A percentile compares a stretch with the other conserved stretches of the same genome.
Evolutionary conservation across 2,797 vertebrate species (phyloP).

Genomic region (Enteromius thamalakanensis): DNA sequence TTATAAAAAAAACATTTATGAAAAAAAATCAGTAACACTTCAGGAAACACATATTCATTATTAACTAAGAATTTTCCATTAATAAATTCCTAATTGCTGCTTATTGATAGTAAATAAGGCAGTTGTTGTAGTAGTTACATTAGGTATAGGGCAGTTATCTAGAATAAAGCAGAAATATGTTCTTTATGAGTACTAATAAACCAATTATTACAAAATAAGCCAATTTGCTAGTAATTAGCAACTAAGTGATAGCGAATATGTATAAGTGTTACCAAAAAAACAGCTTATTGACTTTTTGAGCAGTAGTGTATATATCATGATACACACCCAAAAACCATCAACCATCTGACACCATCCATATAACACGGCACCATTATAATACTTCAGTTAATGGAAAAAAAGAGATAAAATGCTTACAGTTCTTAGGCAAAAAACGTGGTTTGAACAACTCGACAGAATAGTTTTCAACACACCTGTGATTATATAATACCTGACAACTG

Average conservation of each 20-base stretch:
- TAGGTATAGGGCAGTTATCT: not conserved
- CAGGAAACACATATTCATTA: not conserved
- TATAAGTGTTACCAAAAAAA: not conserved
- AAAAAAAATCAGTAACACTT: not conserved
- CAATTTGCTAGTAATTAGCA: not conserved
- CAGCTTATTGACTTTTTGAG: not conserved
- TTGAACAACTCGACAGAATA: not conserved
- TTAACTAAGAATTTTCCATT: not conserved
- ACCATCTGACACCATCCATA: not conserved
- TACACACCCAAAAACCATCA: not conserved
- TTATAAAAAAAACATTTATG: too few relatives aligned
- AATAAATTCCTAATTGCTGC: not conserved
- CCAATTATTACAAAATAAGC: too few relatives aligned
- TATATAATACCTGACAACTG: constrained; percentile 14
- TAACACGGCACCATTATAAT: not conserved
- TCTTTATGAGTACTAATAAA: not conserved
- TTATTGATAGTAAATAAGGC: not conserved
- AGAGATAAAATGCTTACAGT: not conserved
- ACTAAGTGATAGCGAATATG: not conserved
- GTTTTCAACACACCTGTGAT: not conserved
- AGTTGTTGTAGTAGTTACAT: not conserved
- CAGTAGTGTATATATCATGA: not conserved
- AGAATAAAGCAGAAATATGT: not conserved
- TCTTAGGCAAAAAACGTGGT: not conserved
- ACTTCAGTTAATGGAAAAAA: not conserved